Base-by-base conservation (phyloP, 1,140 invertebrate species). In the Sipha flava region DNA sequence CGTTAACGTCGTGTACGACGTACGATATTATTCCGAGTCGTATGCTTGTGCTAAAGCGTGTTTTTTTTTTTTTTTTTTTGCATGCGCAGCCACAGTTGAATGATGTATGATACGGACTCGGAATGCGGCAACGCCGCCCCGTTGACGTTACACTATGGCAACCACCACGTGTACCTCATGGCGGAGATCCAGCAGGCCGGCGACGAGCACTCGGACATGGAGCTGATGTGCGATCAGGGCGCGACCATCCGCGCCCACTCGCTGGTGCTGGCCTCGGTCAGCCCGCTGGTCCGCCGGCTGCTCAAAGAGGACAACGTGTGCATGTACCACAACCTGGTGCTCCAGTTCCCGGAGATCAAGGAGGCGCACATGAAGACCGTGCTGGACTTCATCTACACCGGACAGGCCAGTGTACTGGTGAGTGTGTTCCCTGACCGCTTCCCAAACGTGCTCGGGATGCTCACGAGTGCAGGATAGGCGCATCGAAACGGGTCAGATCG, bases 111-210 rank as follows among this genome's bases (percentile, higher is more conserved):
- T 59, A 77, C 73, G 23, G 81, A 79, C 45, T 81, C 73, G 62
- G 82, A 82, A 62, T 81, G 81, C 52, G 82, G 86, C 85, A 84
- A 85, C 80, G 85, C 86, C 84, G 89, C 89, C 85, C 88, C 93
- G 87, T 89, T 94, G 88, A 94, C 93, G 84, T 90, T 94, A 86
- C 93, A 93, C 87, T 94, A 94, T 88, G 92, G 92, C 87, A 94
- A 94, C 88, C 93, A 94, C 89, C 92, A 93, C 88, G 92, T 92
- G 86, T 93, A 92, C 85, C 91, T 94, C 87, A 90, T 93, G 85
- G 92, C 92, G 84, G 93, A 94, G 88, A 92, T 94, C 85, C 91
- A 91, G 84, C 91, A 91, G 83, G 88, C 90, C 83, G 92, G 92
- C 79, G 92, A 93, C 84, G 89, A 91, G 85, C 92, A 92, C 86